Evolutionary conservation across 2,113 vertebrate genomes (phyloP).

Genomic region (Rhynchopsitta pachyrhyncha): DNA sequence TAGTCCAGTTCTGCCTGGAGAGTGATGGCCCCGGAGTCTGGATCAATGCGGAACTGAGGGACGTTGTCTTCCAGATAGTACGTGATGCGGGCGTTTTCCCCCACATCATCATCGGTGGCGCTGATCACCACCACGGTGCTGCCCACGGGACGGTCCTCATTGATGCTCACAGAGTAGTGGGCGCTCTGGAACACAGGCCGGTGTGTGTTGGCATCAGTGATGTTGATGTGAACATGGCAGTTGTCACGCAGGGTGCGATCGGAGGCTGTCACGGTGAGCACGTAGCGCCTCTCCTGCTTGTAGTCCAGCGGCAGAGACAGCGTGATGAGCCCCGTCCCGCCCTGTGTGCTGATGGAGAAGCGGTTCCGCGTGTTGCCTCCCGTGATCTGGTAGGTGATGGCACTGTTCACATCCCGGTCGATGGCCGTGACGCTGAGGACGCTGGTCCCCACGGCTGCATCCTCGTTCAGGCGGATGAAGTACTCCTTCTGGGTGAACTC

Average conservation of each 20-base stretch:
- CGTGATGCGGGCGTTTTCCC: slow-evolving; percentile 93
- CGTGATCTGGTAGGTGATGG: slow-evolving; percentile 96
- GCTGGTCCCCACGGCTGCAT: slow-evolving; percentile 90
- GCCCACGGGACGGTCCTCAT: slow-evolving; percentile 90
- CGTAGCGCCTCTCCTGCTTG: slow-evolving; percentile 95
- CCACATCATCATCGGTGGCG: slow-evolving; percentile 94
- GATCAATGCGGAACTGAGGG: slow-evolving; percentile 94
- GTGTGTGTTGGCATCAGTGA: slow-evolving; percentile 97
- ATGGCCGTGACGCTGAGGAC: slow-evolving; percentile 91
- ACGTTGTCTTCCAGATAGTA: slow-evolving; percentile 95
- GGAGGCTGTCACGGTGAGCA: slow-evolving; percentile 91
- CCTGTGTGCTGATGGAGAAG: slow-evolving; percentile 94
- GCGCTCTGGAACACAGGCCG: slow-evolving; percentile 95
- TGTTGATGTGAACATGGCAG: slow-evolving; percentile 95
- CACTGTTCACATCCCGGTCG: slow-evolving; percentile 94
- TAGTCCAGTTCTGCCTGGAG: slow-evolving; percentile 94
- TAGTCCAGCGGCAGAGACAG: slow-evolving; percentile 94
- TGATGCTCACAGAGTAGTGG: slow-evolving; percentile 93
- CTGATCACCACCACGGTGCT: slow-evolving; percentile 96
- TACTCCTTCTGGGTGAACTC: slow-evolving; percentile 96
- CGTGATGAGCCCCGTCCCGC: slow-evolving; percentile 88
- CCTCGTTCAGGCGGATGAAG: slow-evolving; percentile 92
- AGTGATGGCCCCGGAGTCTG: slow-evolving; percentile 89
- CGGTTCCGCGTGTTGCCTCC: slow-evolving; percentile 96
- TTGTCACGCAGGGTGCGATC: slow-evolving; percentile 95